Evolutionary conservation across 2,797 vertebrate genomes (phyloP).

Genomic region (Orientallactaga sibirica): DNA sequence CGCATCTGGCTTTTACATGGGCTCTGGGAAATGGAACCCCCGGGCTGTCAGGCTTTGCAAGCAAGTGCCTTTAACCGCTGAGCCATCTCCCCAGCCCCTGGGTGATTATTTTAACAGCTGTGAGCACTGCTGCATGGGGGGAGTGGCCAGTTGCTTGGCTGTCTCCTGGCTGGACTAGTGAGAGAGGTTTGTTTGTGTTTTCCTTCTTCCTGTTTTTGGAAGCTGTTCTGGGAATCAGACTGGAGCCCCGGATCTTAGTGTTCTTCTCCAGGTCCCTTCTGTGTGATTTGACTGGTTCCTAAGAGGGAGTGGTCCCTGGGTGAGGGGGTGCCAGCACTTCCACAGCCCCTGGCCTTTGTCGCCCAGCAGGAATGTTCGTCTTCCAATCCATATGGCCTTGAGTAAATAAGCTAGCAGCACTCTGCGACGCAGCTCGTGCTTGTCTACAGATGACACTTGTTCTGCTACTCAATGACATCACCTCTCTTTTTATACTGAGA

Average conservation of each 20-base stretch:
- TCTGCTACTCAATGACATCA: slow-evolving; percentile 71
- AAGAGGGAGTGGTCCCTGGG: neutral
- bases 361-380: neutral
- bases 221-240: neutral
- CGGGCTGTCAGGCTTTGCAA: too few species aligned
- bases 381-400: neutral
- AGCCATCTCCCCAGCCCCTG: too few species aligned
- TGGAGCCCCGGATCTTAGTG: neutral
- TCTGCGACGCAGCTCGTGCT: neutral
- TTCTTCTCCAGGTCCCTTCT: neutral
- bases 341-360: neutral
- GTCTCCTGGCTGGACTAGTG: neutral
- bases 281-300: slow-evolving; percentile 32
- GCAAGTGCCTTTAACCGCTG: too few species aligned
- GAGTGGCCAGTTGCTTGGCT: neutral
- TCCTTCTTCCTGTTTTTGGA: neutral
- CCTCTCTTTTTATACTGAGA: slow-evolving; percentile 65
- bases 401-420: neutral
- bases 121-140: neutral
- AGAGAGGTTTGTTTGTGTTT: neutral
- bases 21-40: too few species aligned
- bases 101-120: neutral
- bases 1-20: too few species aligned
- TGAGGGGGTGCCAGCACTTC: neutral
- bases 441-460: slow-evolving; percentile 59